Base-by-base conservation (phyloP, 2,797 vertebrate species). In the Labeo calbasu region DNA sequence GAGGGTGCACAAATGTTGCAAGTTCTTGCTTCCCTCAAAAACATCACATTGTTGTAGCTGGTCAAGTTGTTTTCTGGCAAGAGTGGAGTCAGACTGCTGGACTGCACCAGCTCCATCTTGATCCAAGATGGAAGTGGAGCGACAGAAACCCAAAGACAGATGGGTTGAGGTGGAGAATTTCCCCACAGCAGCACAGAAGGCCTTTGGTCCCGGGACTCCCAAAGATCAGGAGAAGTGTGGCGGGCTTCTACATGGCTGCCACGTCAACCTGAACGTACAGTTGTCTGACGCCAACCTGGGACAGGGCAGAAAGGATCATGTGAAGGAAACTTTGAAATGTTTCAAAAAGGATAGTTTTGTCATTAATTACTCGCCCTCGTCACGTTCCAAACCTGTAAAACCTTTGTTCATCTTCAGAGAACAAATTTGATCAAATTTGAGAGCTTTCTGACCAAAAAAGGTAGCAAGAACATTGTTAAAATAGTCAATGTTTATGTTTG, bases 191-290 rank as follows among this genome's bases (percentile, higher is more conserved):
- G 94, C 94, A 95, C 91, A 90, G 92, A 93, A 82, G 83, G 84
- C 66, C 90, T 95, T 97, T 96, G 96, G 96, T 96, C 95, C 95
- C 92, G 91, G 87, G 90, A 90, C 85, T 90, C 86, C 82, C 66
- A 57, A 87, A 82, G 85, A 78, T 77, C 65, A 69, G 88, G 83
- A 79, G 73, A 43, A 63, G 53, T 71, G 36, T 65, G 25, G 66
- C 2, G 3, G n/a, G 81, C 87, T 84, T 87, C 81, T 96, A 99
- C 95, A 99, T 97, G 82, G 96, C 96, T 0, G 97, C 97, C 5
- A 93, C 93, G 36, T 99, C 98, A 17, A 99, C 96, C 95, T 99
- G 98, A 89, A 99, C 93, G 71, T 99, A 99, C 59, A 99, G 95
- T 92, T 99, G 98, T 84, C 97, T 93, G 51, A 99, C 95, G 70